These are phyloP conservation scores for Corythoichthys haematopterus DNA, from an alignment of 2,113 vertebrate species.

Conservation along the genomic window DNA sequence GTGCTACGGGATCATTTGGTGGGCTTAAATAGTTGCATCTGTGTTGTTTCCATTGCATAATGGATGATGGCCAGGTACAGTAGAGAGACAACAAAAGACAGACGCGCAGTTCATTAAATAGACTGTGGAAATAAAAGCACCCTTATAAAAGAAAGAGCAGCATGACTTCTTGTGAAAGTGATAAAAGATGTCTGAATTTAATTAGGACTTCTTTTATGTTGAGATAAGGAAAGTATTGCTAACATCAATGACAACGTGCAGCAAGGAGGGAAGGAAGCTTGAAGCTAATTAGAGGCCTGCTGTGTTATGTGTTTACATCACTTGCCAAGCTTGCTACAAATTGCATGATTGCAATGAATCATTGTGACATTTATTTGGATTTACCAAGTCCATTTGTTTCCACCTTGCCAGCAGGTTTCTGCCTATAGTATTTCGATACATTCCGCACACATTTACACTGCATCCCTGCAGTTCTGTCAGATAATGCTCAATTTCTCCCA, in stretches of 20 bases:
- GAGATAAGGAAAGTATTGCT: conserved; percentile 4
- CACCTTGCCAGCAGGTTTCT: not conserved
- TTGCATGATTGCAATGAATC: conserved; percentile 6
- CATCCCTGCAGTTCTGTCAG: too few species aligned
- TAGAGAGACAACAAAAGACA: not conserved
- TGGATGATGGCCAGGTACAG: conserved; percentile 23
- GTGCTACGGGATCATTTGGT: conserved; percentile 25
- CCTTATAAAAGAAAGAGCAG: not conserved
- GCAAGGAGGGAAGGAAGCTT: conserved; percentile 19
- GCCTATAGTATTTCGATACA: not conserved
- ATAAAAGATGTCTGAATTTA: not conserved
- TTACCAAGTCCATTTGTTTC: not conserved
- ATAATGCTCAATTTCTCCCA: too few species aligned
- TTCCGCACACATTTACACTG: not conserved
- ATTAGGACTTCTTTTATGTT: not conserved
- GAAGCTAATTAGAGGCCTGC: conserved; percentile 27
- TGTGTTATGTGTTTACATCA: conserved; percentile 29
- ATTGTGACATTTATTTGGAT: conserved; percentile 11
- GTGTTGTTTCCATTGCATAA: conserved; percentile 22
- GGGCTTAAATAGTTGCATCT: conserved; percentile 25
- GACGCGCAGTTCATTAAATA: not conserved
- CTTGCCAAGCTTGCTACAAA: conserved; percentile 14
- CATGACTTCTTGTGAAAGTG: not conserved
- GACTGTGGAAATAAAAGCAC: not conserved
- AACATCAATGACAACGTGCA: not conserved